phyloP scores from a whole-genome alignment of 1,140 invertebrate genomes.

The Drosophila punjabiensis region DNA sequence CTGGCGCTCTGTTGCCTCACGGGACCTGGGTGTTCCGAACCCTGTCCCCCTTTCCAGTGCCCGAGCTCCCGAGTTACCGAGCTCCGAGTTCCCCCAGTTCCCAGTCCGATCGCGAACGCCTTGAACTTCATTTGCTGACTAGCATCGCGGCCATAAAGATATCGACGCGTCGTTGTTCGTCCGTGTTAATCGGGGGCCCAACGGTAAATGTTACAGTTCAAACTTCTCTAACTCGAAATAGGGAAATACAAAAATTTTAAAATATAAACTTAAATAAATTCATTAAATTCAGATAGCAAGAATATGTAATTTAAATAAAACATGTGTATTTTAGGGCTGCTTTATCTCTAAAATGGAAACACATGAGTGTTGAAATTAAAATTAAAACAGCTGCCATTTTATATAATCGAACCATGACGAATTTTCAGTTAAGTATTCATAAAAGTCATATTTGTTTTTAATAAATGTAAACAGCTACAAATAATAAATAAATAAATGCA shows the following conservation, averaged over 20 bases:
- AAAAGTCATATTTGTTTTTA: not conserved
- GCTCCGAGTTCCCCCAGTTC: constrained; percentile 34
- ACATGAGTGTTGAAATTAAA: constrained; percentile 4
- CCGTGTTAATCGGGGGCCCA: constrained; percentile 30
- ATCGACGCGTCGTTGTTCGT: constrained; percentile 48
- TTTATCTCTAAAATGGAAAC: not conserved
- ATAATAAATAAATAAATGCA: not conserved
- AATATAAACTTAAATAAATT: not conserved
- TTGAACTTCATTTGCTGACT: constrained; percentile 80
- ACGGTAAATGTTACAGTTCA: constrained; percentile 48
- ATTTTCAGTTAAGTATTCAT: constrained; percentile 15
- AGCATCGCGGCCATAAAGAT: constrained; percentile 75
- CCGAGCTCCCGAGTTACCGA: constrained; percentile 24
- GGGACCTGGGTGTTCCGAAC: constrained; percentile 40
- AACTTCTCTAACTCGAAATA: constrained; percentile 9
- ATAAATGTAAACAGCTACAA: not conserved
- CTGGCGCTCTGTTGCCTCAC: constrained; percentile 32
- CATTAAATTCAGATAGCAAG: not conserved
- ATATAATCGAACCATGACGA: constrained; percentile 1
- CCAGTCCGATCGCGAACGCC: constrained; percentile 60
- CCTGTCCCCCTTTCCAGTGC: constrained; percentile 22
- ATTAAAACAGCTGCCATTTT: constrained; percentile 8
- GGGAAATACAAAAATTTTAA: not conserved
- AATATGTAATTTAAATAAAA: not conserved
- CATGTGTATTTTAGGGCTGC: not conserved